Evolutionary conservation across 2,797 vertebrate species (phyloP).

Genomic region (Melanotaenia boesemani): DNA sequence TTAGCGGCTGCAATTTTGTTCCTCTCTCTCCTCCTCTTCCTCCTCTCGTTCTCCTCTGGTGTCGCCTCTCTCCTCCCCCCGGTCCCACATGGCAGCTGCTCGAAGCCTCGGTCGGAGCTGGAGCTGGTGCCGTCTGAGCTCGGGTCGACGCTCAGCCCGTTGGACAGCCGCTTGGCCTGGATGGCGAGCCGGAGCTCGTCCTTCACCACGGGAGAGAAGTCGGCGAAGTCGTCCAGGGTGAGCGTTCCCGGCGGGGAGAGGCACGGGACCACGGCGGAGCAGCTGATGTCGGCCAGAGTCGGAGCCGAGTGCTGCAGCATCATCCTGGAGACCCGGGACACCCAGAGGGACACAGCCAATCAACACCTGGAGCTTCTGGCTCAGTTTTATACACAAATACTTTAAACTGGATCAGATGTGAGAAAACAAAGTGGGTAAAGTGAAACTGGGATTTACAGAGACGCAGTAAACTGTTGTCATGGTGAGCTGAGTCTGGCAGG

Average conservation of each 20-base stretch:
- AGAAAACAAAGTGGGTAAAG: too few species aligned
- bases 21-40: constrained; percentile 91
- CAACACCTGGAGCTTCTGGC: too few species aligned
- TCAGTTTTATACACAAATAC: too few species aligned
- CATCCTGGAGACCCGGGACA: constrained; percentile 80
- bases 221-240: constrained; percentile 94
- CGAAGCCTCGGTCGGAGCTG: constrained; percentile 72
- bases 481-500: too few species aligned
- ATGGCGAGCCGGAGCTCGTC: constrained; percentile 94
- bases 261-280: constrained; percentile 93
- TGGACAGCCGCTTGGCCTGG: constrained; percentile 89
- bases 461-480: too few species aligned
- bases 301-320: constrained; percentile 95
- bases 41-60: constrained; percentile 88
- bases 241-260: constrained; percentile 91
- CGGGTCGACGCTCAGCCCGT: constrained; percentile 84
- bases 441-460: too few species aligned
- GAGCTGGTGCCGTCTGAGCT: constrained; percentile 84
- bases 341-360: too few species aligned
- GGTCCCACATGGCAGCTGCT: background rate
- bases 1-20: constrained; percentile 97
- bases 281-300: constrained; percentile 93
- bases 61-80: constrained; percentile 68
- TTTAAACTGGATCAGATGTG: too few species aligned
- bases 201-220: constrained; percentile 92